Base-by-base conservation (phyloP, 2,797 vertebrate genomes). In the Enteromius anoplus region DNA sequence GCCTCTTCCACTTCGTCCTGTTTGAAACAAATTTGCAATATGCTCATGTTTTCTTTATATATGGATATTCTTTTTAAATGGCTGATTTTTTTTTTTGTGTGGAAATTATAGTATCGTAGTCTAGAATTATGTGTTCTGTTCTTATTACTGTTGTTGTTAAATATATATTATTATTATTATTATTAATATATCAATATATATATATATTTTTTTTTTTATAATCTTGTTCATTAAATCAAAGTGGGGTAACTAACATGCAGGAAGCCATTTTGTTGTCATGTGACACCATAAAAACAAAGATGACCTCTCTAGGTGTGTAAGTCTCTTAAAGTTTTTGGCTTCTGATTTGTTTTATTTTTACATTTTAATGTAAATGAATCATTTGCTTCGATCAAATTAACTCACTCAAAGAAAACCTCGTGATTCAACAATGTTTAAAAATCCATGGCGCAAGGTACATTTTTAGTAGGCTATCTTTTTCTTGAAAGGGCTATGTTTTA, bases 1-100 rank as follows among this genome's bases (percentile, higher is more conserved):
- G 97, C 73, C 97, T 88, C 87, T 98, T 98, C 97, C 97, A 98
- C 89, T 98, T 98, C 2, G 97, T 98, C 93, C 97, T 98, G 88
- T 26, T 76, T 21, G 23, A 72, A 10, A 49, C 49, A 69, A 84
- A 32, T 9, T 32, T 51, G 15, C 34, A 10, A 49, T 23, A 3
- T 55, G 29, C 11, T 78, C 5, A 15, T 21, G n/a, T 68, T 40
- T 51, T 55, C 23, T 47, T 58, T n/a, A 10, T 11, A 68, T n/a
- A 21, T 3, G 42, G 26, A 26, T 26, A 19, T 10, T 42, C n/a
- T 42, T 15, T 9, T 11, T 26, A 42, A 58, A 58, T 15, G 12
- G 15, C 42, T 3, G 42, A 9, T 37, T 37, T 37, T 37, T 40
- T 40, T 8, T 40, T 34, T 34, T 40, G 9, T 40, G 15, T 58